Evolutionary conservation across 1,140 invertebrate genomes (phyloP), one percentile per base, ranked within the genome.

Genomic region (Papilio polyxenes): DNA sequence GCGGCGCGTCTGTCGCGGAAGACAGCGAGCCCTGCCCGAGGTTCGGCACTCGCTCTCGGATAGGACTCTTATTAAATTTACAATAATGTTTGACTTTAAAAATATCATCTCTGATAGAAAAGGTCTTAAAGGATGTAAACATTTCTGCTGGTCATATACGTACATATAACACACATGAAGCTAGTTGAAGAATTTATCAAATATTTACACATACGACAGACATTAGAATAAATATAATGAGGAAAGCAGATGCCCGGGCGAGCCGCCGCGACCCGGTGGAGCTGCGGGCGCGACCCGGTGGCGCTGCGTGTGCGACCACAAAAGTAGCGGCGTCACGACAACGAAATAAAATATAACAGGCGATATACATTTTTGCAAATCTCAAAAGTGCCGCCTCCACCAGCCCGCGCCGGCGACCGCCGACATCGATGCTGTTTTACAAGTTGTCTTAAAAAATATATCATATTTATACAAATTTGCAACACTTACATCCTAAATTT

Each of bases 391-490:
- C 17, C 10, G 51, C 49, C 82, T 72, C 62, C 20, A n/a, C 15
- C 37, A 65, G 10, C 37, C 10, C 49, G 37, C 53, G 31, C 10
- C 10, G 49, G 62, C 31, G 31, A 20, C 51, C 81, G 59, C 65
- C 31, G 31, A 15, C 31, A n/a, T 37, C 23, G 49, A 11, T 69
- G 10, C 11, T 44, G 69, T 69, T 59, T 69, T 80, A 80, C 8
- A 44, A 80, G 59, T 31, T 59, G 17, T 20, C 17, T 59, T 59
- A 81, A 82, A 84, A 86, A 87, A 88, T 86, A 86, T 85, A 88
- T 87, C 74, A 84, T 83, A 82, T 89, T 88, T 89, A 85, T 44
- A 44, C 40, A 44, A 44, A 44, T 44, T 44, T 7, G 40, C 40
- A 44, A 44, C 40, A 44, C 40, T 44, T 44, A 44, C 7, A 7